phyloP scores from a whole-genome alignment of 2,113 vertebrate genomes.

The Pantherophis guttatus region DNA sequence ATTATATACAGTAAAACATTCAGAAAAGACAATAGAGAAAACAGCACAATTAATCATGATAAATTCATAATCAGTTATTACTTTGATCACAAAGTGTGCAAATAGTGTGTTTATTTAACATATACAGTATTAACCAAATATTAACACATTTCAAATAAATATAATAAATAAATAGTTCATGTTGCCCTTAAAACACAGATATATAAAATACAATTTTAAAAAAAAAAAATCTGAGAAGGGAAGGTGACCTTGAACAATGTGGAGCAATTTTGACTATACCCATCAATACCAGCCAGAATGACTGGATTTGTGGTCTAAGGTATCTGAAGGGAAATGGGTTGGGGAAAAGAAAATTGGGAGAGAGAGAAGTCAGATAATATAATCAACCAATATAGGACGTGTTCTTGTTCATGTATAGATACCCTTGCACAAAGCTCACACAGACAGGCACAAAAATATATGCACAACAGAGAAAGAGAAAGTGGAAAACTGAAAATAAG shows the following conservation, averaged over 20 bases:
- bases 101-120: background rate
- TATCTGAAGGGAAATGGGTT: background rate
- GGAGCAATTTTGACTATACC: background rate
- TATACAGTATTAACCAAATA: background rate
- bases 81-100: background rate
- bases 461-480: background rate
- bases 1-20: background rate
- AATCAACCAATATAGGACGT: background rate
- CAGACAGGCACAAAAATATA: background rate
- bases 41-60: background rate
- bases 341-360: background rate
- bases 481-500: background rate
- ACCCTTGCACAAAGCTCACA: background rate
- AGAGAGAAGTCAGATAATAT: background rate
- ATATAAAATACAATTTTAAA: background rate
- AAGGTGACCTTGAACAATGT: background rate
- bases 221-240: background rate
- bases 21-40: background rate
- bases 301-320: background rate
- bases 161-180: background rate
- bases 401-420: background rate
- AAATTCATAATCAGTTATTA: background rate
- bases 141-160: background rate
- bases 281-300: background rate
- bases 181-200: background rate